phyloP scores from a whole-genome alignment of 2,113 vertebrate genomes.

The Tupaia chinensis region DNA sequence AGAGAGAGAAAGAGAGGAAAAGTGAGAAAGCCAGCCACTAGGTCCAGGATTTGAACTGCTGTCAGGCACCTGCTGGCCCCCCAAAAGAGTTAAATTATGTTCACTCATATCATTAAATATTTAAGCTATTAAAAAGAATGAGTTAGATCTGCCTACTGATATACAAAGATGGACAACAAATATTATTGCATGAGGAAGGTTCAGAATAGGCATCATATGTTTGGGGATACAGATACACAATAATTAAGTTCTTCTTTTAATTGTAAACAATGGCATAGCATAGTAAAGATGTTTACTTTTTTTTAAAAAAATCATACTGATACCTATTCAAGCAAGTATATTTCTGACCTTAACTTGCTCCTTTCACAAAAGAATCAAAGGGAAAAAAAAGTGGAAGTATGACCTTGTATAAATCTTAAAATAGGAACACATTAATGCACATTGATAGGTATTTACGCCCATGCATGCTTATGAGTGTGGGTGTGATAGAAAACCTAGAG shows the following conservation, averaged over 20 bases:
- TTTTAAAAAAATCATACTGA: not conserved
- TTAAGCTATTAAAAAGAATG: not conserved
- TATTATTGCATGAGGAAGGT: not conserved
- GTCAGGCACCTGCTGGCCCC: too few species aligned
- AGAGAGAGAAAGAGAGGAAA: too few species aligned
- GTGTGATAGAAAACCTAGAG: not conserved
- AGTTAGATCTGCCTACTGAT: not conserved
- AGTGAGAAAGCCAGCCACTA: too few species aligned
- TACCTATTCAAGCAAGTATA: not conserved
- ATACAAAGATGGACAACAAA: not conserved
- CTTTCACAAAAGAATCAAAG: not conserved
- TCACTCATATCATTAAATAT: not conserved
- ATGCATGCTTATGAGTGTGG: accelerated
- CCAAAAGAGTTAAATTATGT: not conserved
- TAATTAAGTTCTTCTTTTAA: not conserved
- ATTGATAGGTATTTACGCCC: not conserved
- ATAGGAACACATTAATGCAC: not conserved
- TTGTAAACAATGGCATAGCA: not conserved
- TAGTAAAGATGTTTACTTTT: not conserved
- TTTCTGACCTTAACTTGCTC: not conserved
- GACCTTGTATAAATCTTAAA: not conserved
- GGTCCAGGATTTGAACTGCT: too few species aligned
- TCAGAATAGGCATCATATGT: not conserved
- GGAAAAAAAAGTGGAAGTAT: not conserved
- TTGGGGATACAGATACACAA: not conserved